phyloP scores from a whole-genome alignment of 2,797 vertebrate species.

The Sternarchorhynchus goeldii region DNA sequence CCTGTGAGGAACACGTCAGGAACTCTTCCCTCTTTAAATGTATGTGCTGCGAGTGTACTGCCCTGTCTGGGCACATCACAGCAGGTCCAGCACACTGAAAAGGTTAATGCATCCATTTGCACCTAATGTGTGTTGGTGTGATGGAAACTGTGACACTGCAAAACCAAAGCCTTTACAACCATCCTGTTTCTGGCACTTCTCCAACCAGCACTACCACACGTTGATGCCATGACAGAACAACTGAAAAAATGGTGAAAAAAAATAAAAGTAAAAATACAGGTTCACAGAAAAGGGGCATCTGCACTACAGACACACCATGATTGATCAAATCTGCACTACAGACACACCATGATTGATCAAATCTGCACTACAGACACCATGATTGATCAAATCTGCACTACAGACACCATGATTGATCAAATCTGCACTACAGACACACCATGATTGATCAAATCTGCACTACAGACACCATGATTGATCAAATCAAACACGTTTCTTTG shows the following conservation, averaged over 20 bases:
- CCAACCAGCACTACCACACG: neutral
- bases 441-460: neutral
- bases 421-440: neutral
- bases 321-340: neutral
- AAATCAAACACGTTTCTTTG: neutral
- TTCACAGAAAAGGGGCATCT: neutral
- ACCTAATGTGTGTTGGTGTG: slow-evolving; percentile 43
- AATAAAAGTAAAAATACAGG: neutral
- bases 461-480: neutral
- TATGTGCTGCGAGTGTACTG: slow-evolving; percentile 54
- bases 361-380: neutral
- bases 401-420: neutral
- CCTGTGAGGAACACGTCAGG: neutral
- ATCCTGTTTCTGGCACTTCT: slow-evolving; percentile 19
- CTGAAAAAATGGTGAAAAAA: neutral
- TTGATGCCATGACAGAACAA: neutral
- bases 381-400: neutral
- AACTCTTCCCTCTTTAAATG: slow-evolving; percentile 13
- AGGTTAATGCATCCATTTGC: slow-evolving; percentile 61
- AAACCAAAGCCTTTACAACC: slow-evolving; percentile 35
- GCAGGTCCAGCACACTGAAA: slow-evolving; percentile 57
- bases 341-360: neutral
- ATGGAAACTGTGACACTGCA: slow-evolving; percentile 46
- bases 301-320: neutral
- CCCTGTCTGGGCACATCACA: slow-evolving; percentile 60